Conservation (phyloP, 64 coral and sea anemone species). For the Dendrophyllia cribrosa region DNA sequence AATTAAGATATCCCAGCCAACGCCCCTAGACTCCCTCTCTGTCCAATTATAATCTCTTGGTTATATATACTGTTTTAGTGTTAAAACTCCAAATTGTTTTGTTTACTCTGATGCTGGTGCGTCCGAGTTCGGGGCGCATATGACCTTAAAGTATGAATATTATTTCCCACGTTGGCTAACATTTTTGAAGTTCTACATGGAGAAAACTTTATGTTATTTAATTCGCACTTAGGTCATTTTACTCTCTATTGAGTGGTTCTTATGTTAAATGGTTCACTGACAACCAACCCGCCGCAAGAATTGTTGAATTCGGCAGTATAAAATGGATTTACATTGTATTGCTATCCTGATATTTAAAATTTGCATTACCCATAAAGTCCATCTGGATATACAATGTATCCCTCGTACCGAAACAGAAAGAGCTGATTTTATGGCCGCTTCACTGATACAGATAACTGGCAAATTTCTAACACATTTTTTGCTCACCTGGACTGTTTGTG, state of each 20-base stretch:
- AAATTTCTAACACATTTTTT: conserved; percentile 15
- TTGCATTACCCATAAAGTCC: background rate
- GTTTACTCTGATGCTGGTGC: too few species aligned
- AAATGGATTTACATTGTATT: background rate
- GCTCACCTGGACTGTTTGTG: conserved; percentile 13
- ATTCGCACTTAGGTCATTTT: background rate
- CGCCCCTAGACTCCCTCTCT: too few species aligned
- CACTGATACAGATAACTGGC: conserved; percentile 45
- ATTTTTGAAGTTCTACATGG: conserved; percentile 1
- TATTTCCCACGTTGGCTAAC: background rate
- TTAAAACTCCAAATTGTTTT: too few species aligned
- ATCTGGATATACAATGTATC: conserved; percentile 52
- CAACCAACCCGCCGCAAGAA: background rate
- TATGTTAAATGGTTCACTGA: conserved; percentile 37
- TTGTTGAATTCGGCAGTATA: background rate
- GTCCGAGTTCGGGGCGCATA: conserved; percentile 30
- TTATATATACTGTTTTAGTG: too few species aligned
- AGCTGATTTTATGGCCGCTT: conserved; percentile 48
- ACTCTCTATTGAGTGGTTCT: background rate
- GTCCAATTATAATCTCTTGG: too few species aligned
- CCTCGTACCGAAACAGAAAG: background rate
- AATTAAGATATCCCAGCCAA: too few species aligned
- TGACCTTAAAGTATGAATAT: conserved; percentile 11
- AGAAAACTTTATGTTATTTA: conserved; percentile 5
- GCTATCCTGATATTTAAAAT: background rate